These are phyloP conservation scores for Tenualosa thibaudeaui DNA, from an alignment of 2,797 vertebrate species.

Conservation along the genomic window DNA sequence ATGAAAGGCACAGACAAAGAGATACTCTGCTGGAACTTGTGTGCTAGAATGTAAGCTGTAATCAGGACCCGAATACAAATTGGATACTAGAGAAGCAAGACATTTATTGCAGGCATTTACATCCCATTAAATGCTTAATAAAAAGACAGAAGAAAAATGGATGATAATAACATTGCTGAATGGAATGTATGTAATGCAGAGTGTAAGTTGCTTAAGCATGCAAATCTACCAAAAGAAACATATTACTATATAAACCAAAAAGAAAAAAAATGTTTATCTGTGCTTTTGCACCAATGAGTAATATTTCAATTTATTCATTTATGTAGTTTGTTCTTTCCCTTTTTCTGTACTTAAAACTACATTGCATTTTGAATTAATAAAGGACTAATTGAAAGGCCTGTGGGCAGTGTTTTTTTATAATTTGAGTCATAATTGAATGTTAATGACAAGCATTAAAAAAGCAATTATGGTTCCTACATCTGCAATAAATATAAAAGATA, in stretches of 20 bases:
- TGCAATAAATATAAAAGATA: background rate
- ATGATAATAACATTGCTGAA: constrained; percentile 46
- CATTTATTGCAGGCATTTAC: background rate
- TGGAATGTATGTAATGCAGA: background rate
- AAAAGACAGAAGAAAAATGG: constrained; percentile 65
- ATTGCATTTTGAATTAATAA: constrained; percentile 27
- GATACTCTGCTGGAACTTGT: background rate
- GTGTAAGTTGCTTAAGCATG: constrained; percentile 6
- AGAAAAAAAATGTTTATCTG: background rate
- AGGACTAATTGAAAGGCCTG: constrained; percentile 33
- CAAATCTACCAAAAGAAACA: background rate
- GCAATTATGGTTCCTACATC: background rate
- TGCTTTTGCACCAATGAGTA: no score
- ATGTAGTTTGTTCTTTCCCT: background rate
- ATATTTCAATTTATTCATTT: background rate
- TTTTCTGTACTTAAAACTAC: background rate
- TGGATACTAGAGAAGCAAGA: background rate
- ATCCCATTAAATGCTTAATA: constrained; percentile 63
- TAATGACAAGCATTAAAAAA: background rate
- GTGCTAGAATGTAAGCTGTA: background rate
- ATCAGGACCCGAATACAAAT: background rate
- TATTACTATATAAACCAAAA: background rate
- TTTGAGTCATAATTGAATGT: constrained; percentile 19
- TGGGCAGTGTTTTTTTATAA: constrained; percentile 31
- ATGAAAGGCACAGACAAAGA: background rate